phyloP scores from a whole-genome alignment of 2,113 vertebrate species.

The Galbula dea region DNA sequence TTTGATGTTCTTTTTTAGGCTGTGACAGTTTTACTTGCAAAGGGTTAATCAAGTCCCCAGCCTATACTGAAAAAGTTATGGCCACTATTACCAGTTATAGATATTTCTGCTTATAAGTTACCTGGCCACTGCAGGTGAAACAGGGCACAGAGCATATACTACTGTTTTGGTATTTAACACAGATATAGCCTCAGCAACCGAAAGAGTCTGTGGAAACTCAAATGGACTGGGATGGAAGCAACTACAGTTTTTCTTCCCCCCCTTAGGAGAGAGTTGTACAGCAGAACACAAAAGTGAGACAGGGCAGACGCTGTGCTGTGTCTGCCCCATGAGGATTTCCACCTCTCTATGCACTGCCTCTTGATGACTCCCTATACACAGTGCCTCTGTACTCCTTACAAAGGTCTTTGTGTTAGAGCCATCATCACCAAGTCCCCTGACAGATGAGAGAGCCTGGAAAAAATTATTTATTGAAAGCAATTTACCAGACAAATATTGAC shows the following conservation, averaged over 20 bases:
- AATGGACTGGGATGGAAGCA: background rate
- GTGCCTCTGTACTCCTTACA: background rate
- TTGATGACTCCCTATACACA: background rate
- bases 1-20: background rate
- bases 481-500: background rate
- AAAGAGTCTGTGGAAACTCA: background rate
- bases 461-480: background rate
- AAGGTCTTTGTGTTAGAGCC: background rate
- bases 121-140: background rate
- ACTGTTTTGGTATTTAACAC: background rate
- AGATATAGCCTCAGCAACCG: background rate
- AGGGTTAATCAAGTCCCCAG: background rate
- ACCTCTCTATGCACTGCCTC: rapidly evolving
- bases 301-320: background rate
- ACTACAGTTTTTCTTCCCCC: background rate
- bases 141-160: background rate
- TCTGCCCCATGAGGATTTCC: background rate
- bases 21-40: background rate
- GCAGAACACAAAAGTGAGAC: rapidly evolving
- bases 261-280: background rate
- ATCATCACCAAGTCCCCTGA: background rate
- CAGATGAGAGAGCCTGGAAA: background rate
- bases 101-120: background rate
- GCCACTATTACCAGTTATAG: background rate
- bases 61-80: background rate